Base-by-base conservation (phyloP, 2,888 invertebrate species). In the Brachynemurus nebulosus region DNA sequence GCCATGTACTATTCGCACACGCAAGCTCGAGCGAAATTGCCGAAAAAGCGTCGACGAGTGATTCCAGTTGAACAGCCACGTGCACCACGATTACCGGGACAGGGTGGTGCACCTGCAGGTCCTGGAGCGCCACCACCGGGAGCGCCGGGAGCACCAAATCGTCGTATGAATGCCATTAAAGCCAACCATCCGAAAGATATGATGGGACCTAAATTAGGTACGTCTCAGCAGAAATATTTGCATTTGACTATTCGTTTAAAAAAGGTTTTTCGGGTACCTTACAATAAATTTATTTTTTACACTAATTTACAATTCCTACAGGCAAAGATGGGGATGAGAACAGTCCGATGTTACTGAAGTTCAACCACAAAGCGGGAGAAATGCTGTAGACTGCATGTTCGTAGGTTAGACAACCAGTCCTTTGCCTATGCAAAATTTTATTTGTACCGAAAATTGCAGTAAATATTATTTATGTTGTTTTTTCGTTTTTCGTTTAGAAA, bases 11-110 rank as follows among this genome's bases (percentile, higher is more conserved):
- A 90, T 70, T 89, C 88, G 55, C 90, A 90, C 68, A 90, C 90
- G 57, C 74, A 96, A 76, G 98, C 98, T 52, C 74, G 98, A 59
- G 95, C 96, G 49, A 98, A 99, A 69, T 76, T 99, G 67, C 98
- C 98, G 51, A 98, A 98, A 75, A 96, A 96, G 71, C 73, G 97
- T 53, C 76, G 98, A 68, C 77, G 96, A 61, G 96, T 98, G 53
- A 71, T 97, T 62, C 95, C 95, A 47, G 93, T 96, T 49, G 97
- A 97, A 64, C 91, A 90, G 54, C 81, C 88, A 18, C 70, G 86
- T 56, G 81, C 78, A 47, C 79, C 80, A 4, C 67, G 71, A 51
- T 59, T 71, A 52, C 71, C 72, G 54, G 62, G 66, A n/a, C 60
- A 60, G 48, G 55, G 57, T 5, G 57, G 58, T 4, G 50, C 53